These are phyloP conservation scores for Meandrusa payeni DNA, from an alignment of 2,888 invertebrate genomes.

Conservation along the genomic window DNA sequence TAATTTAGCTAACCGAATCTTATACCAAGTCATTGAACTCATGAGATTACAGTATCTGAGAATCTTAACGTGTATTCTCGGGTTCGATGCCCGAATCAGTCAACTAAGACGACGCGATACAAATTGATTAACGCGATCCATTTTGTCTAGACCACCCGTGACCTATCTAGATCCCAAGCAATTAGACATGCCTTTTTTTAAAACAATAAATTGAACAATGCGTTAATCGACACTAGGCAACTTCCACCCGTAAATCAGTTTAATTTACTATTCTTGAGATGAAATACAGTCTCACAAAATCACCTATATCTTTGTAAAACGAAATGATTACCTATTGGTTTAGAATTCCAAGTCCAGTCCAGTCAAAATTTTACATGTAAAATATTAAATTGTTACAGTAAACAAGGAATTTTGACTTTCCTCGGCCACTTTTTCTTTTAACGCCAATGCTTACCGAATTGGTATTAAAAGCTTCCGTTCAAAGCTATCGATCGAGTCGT, in stretches of 20 bases:
- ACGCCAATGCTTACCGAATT: too few species aligned
- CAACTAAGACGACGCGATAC: conserved; percentile 49
- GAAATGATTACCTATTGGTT: too few species aligned
- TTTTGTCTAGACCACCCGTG: conserved; percentile 58
- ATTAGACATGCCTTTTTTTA: conserved; percentile 36
- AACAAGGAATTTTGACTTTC: too few species aligned
- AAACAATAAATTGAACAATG: conserved; percentile 28
- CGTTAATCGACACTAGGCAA: conserved; percentile 21
- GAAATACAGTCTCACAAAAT: too few species aligned
- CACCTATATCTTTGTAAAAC: too few species aligned
- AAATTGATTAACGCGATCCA: conserved; percentile 60
- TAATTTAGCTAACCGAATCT: conserved; percentile 10
- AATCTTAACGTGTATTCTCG: conserved; percentile 34
- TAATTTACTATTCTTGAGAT: neutral
- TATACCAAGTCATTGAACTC: conserved; percentile 14
- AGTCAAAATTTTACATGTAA: too few species aligned
- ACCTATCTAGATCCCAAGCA: conserved; percentile 47
- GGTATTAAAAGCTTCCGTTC: too few species aligned
- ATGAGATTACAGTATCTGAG: conserved; percentile 6
- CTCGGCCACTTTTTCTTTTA: neutral
- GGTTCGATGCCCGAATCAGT: conserved; percentile 58
- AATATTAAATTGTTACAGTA: too few species aligned
- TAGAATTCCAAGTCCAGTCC: too few species aligned
- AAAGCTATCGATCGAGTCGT: neutral
- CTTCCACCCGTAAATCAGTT: neutral